Evolutionary conservation across 2,888 invertebrate genomes (phyloP), one percentile per base, ranked within the genome.

Genomic region (Thalpophila matura): DNA sequence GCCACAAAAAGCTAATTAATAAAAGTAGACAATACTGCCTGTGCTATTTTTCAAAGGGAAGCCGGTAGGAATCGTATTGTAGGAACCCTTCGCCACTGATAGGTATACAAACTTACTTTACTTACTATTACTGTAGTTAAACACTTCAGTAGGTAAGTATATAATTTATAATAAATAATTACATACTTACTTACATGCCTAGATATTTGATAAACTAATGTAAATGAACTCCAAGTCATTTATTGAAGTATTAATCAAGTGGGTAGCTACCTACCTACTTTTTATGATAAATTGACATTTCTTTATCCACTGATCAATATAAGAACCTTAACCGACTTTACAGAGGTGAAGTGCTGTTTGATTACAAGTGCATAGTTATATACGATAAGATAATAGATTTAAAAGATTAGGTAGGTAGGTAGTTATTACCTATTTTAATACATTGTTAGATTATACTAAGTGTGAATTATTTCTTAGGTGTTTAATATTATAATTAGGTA

Each of bases 311-410:
- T 54, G 46, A 47, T 50, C 22, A 59, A 62, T 54, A 58, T 54
- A 7, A 64, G 43, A 50, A 61, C 80, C 80, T 81, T 74, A 75
- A 69, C 75, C 70, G 76, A 68, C 56, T 75, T 79, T 59, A 33
- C 43, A 60, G 57, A 70, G 61, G 59, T 63, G 42, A 57, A 64
- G 68, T 70, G 51, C 40, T 79, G 51, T 56, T 58, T 55, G 26
- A 57, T 45, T 59, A 46, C 62, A 72, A 72, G 61, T 71, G 67
- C 60, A 71, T 50, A 45, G 18, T 18, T n/a, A n/a, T n/a, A n/a
- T n/a, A n/a, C 5, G 61, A 70, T 79, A 57, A 77, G 73, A 64
- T 73, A 54, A 2, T 0, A 40, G 38, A 40, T 63, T 61, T 20
- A 47, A 26, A 43, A 46, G 46, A 76, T 66, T 58, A n/a, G n/a